Base-by-base conservation (phyloP, 2,888 invertebrate genomes). In the Oscheius myriophilus region DNA sequence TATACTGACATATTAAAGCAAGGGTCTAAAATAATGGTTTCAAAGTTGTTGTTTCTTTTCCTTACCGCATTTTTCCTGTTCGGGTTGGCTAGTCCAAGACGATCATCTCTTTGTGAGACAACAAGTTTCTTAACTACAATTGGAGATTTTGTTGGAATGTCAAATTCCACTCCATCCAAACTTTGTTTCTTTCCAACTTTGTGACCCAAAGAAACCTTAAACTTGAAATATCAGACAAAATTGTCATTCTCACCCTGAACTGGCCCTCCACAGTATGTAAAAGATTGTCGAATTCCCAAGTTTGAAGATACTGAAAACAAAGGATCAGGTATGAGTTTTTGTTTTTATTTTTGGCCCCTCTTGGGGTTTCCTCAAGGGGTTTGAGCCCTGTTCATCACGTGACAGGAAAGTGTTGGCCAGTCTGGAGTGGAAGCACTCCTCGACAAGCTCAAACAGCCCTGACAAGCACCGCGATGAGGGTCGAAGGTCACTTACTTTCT, bases 11-110 rank as follows among this genome's bases (percentile, higher is more conserved):
- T 53, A 79, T 75, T n/a, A 52, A 26, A 4, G 59, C 25, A 46
- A 79, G 52, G 11, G 64, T 75, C 79, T 78, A 57, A 57, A 74
- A 65, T 14, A n/a, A 0, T n/a, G n/a, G n/a, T n/a, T n/a, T n/a
- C 18, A 49, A 16, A 11, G 33, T 21, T 11, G n/a, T 18, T 53
- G 14, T 53, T 26, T 25, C 52, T 11, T n/a, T n/a, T n/a, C n/a
- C n/a, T n/a, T 14, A 53, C 54, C 18, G 18, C 52, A 18, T 46
- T 46, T 14, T 61, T 49, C 9, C 33, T 39, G 49, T 61, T 61
- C n/a, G 46, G 26, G 33, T 61, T 61, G 16, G 26, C 49, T n/a
- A 61, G 11, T 33, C 61, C 61, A 23, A 49, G 39, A 3, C n/a
- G 16, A 1, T 46, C 11, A 18, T 61, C 49, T 49, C 61, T 49